A percentile compares a stretch with the other conserved stretches of the same genome.
These are phyloP conservation scores for Brachypterus glaber DNA, from an alignment of 2,888 invertebrate species.

Conservation along the genomic window DNA sequence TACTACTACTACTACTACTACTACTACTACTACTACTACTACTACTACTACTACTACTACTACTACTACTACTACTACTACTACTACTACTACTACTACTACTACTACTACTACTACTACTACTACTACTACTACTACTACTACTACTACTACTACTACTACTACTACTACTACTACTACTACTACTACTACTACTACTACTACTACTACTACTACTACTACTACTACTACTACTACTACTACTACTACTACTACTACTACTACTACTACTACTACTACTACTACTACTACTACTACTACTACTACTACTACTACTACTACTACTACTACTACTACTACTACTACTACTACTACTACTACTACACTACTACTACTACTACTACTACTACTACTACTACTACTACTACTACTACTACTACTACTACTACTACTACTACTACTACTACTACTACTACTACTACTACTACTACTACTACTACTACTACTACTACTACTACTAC, in stretches of 20 bases:
- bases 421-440: conserved; percentile 2
- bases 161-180: conserved; percentile 2
- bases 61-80: conserved; percentile 2
- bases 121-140: conserved; percentile 2
- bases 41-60: conserved; percentile 2
- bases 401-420: conserved; percentile 2
- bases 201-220: conserved; percentile 1
- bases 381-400: conserved; percentile 2
- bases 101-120: conserved; percentile 2
- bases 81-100: conserved; percentile 2
- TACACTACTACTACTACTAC: too few species aligned
- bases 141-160: conserved; percentile 2
- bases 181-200: conserved; percentile 2
- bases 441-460: conserved; percentile 2
- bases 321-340: conserved; percentile 2
- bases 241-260: conserved; percentile 2
- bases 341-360: conserved; percentile 2
- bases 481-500: conserved; percentile 2
- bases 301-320: conserved; percentile 2
- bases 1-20: conserved; percentile 2
- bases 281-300: conserved; percentile 2
- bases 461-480: conserved; percentile 2
- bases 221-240: conserved; percentile 2
- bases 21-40: conserved; percentile 2
- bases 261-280: conserved; percentile 2